phyloP scores from a whole-genome alignment of 1,140 invertebrate species.

The Drosophila kikkawai region DNA sequence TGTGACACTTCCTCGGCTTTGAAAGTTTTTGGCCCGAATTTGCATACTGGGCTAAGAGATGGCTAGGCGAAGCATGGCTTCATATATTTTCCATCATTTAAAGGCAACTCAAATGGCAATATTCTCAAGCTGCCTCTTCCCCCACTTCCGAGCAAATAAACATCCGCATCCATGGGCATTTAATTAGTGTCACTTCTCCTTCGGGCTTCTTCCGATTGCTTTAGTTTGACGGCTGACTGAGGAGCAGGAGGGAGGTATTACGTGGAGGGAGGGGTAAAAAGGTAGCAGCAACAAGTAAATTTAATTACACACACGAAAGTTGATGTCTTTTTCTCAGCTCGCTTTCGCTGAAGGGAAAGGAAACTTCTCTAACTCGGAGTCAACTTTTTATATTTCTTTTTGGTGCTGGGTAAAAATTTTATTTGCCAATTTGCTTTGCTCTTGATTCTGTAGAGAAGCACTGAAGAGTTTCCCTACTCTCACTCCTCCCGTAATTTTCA shows the following conservation, averaged over 20 bases:
- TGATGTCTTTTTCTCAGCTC: slow-evolving; percentile 35
- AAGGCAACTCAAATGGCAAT: slow-evolving; percentile 56
- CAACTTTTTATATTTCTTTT: slow-evolving; percentile 60
- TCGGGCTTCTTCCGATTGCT: slow-evolving; percentile 48
- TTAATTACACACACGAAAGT: slow-evolving; percentile 69
- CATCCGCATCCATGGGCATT: slow-evolving; percentile 68
- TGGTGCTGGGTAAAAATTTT: slow-evolving; percentile 64
- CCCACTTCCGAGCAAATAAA: slow-evolving; percentile 34
- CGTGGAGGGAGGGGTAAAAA: too few species aligned
- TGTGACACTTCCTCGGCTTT: slow-evolving; percentile 66
- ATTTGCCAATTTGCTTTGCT: slow-evolving; percentile 69
- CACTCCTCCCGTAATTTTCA: not conserved
- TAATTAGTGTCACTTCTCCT: slow-evolving; percentile 74
- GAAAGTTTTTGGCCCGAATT: slow-evolving; percentile 57
- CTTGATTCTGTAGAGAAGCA: slow-evolving; percentile 30
- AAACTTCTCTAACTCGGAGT: slow-evolving; percentile 52
- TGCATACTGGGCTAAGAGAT: slow-evolving; percentile 40
- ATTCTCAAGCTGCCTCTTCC: slow-evolving; percentile 13
- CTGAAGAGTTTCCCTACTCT: slow-evolving; percentile 1
- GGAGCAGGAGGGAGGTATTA: not conserved
- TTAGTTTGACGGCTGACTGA: slow-evolving; percentile 7
- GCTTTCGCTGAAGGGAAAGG: not conserved
- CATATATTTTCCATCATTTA: slow-evolving; percentile 56
- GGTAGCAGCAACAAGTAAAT: slow-evolving; percentile 65
- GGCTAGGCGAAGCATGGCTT: not conserved